A percentile compares a stretch with the other conserved stretches of the same genome.
phyloP scores from a whole-genome alignment of 1,140 invertebrate species.

The Leptopilina boulardi region DNA sequence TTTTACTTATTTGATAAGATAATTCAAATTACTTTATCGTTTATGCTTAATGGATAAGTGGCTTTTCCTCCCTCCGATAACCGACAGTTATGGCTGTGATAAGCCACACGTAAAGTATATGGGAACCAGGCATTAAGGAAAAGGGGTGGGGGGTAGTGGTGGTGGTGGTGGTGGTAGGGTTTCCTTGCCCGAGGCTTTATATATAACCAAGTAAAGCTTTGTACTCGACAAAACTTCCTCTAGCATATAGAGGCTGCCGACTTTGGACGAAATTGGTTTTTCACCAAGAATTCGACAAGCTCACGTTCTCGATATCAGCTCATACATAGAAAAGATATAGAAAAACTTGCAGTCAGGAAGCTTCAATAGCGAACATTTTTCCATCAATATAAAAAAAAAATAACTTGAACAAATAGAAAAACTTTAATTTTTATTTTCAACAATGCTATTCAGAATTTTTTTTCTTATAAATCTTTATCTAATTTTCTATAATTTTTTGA shows the following conservation, averaged over 20 bases:
- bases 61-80: background rate
- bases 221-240: constrained; percentile 51
- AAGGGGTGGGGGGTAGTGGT: too few relatives aligned
- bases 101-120: constrained; percentile 19
- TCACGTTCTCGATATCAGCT: constrained; percentile 44
- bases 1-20: background rate
- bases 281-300: constrained; percentile 45
- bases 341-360: constrained; percentile 89
- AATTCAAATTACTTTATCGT: constrained; percentile 4
- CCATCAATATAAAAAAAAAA: background rate
- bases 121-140: background rate
- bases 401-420: background rate
- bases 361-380: constrained; percentile 88
- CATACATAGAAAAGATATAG: constrained; percentile 93
- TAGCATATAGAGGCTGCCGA: constrained; percentile 47
- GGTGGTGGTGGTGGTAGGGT: constrained; percentile 41
- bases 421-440: background rate
- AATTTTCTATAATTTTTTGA: too few relatives aligned
- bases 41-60: background rate
- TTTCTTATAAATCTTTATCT: too few relatives aligned
- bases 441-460: too few relatives aligned
- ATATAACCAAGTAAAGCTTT: constrained; percentile 45
- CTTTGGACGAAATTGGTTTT: constrained; percentile 46
- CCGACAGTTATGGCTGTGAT: constrained; percentile 15
- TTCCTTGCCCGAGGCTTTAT: constrained; percentile 42